phyloP scores from a whole-genome alignment of 2,113 vertebrate genomes.

The Redunca redunca region DNA sequence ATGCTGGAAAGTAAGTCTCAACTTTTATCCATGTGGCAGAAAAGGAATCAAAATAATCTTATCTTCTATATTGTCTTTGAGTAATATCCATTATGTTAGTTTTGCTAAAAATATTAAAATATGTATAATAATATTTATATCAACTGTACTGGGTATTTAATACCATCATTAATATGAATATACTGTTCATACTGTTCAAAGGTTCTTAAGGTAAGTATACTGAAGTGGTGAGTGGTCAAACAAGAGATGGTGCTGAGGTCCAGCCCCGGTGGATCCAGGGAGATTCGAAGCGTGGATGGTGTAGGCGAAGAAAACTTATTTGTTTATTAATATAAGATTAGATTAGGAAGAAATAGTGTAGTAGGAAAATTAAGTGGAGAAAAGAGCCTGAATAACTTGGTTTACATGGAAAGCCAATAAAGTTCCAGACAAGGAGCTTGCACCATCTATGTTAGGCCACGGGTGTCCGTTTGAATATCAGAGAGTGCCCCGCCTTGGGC shows the following conservation, averaged over 20 bases:
- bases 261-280: too few relatives aligned
- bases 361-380: too few relatives aligned
- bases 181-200: not conserved
- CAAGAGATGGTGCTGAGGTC: not conserved
- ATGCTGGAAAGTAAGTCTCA: not conserved
- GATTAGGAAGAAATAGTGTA: too few relatives aligned
- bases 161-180: not conserved
- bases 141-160: not conserved
- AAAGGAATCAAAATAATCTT: not conserved
- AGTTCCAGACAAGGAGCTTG: too few relatives aligned
- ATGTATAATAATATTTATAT: not conserved
- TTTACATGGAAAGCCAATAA: too few relatives aligned
- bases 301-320: too few relatives aligned
- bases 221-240: not conserved
- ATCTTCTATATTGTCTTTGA: not conserved
- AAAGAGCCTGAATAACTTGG: too few relatives aligned
- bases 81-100: not conserved
- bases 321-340: too few relatives aligned
- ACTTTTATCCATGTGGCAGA: not conserved
- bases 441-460: too few relatives aligned
- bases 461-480: too few relatives aligned
- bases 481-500: too few relatives aligned
- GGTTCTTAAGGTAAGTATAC: not conserved
- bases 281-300: too few relatives aligned
- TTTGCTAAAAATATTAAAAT: not conserved